Percentiles rank a stretch among this genome's conserved stretches.
phyloP scores from a whole-genome alignment of 2,113 vertebrate species.

The Octodon degus region DNA sequence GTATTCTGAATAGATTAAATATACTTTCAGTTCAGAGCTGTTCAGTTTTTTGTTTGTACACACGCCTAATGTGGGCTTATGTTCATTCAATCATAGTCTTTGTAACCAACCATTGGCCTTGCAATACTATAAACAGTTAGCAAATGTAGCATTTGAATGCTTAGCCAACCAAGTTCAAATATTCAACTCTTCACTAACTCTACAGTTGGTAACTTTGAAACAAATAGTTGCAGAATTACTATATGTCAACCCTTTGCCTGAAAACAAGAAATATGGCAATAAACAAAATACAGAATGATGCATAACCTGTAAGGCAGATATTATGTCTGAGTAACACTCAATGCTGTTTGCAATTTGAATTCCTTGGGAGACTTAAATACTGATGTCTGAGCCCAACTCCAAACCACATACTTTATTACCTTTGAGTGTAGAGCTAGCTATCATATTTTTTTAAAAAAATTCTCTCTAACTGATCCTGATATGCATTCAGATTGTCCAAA shows the following conservation, averaged over 20 bases:
- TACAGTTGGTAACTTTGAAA: conserved; percentile 17
- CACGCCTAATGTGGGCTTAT: not conserved
- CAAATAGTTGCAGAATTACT: conserved; percentile 5
- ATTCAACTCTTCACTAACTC: conserved; percentile 16
- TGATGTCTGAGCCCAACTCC: not conserved
- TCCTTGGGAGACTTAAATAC: conserved; percentile 36
- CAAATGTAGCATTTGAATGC: conserved; percentile 44
- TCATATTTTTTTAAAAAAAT: not conserved
- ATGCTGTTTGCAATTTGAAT: conserved; percentile 2
- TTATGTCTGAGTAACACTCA: not conserved
- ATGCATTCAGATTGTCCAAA: conserved; percentile 14
- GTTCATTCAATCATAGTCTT: conserved; percentile 10
- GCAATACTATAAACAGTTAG: conserved; percentile 6
- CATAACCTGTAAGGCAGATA: not conserved
- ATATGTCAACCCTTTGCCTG: not conserved
- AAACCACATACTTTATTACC: conserved; percentile 30
- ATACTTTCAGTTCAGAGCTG: not conserved
- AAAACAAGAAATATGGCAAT: not conserved
- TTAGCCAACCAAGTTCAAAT: conserved; percentile 19
- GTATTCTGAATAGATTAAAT: not conserved
- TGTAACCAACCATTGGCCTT: not conserved
- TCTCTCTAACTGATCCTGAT: conserved; percentile 19
- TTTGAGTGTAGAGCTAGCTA: not conserved
- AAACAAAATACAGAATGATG: not conserved
- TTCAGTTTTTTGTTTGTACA: conserved; percentile 7